These are phyloP conservation scores for Caenorhabditis zanzibari DNA, from an alignment of 2,888 invertebrate species.

Conservation along the genomic window DNA sequence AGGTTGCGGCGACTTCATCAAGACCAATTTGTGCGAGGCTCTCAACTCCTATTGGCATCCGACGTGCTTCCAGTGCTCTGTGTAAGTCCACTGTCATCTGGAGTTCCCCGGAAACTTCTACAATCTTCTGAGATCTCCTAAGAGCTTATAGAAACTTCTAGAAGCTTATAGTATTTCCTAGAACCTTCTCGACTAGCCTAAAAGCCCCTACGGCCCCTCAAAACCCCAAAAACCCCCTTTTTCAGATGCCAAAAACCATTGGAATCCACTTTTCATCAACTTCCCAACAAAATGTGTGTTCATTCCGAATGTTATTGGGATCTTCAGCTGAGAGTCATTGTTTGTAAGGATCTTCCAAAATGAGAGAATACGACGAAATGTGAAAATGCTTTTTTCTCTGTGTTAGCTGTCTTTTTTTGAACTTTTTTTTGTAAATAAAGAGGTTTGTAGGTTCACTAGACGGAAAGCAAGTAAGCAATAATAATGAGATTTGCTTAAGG, in stretches of 20 bases:
- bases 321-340: slow-evolving; percentile 47
- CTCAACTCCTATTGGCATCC: slow-evolving; percentile 63
- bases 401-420: not conserved
- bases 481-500: not conserved
- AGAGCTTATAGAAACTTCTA: too few species aligned
- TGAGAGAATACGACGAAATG: not conserved
- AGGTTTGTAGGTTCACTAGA: not conserved
- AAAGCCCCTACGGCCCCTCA: too few species aligned
- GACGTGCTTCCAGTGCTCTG: slow-evolving; percentile 66
- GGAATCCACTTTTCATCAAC: slow-evolving; percentile 48
- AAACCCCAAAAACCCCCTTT: too few species aligned
- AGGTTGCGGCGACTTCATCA: slow-evolving; percentile 59
- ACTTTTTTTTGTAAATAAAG: not conserved
- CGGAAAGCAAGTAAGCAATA: not conserved
- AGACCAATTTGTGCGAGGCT: slow-evolving; percentile 57
- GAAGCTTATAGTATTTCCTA: too few species aligned
- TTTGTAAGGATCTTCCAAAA: slow-evolving; percentile 52
- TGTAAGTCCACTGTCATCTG: too few species aligned
- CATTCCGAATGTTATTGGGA: slow-evolving; percentile 65
- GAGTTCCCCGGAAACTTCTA: too few species aligned
- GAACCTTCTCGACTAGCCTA: too few species aligned
- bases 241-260: slow-evolving; percentile 63
- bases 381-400: not conserved
- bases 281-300: slow-evolving; percentile 60
- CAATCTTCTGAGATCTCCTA: not conserved